A percentile compares a stretch with the other conserved stretches of the same genome.
These are phyloP conservation scores for Pelobates cultripes DNA, from an alignment of 2,797 vertebrate species.

Conservation along the genomic window DNA sequence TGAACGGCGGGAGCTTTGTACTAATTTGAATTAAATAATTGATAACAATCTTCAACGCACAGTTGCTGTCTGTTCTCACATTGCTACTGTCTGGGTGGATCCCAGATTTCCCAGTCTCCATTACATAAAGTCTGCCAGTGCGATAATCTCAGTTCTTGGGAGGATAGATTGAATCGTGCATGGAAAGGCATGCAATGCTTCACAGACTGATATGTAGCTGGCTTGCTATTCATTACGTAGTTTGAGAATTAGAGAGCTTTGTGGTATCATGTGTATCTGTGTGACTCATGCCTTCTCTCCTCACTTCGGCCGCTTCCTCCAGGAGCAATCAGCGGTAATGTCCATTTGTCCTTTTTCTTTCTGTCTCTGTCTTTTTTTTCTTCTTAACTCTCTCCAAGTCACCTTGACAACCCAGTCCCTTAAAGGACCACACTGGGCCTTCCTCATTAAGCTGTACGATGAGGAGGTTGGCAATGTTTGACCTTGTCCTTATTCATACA, in stretches of 20 bases:
- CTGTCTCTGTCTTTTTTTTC: slow-evolving; percentile 52
- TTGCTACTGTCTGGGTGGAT: neutral
- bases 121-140: slow-evolving; percentile 1
- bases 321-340: slow-evolving; percentile 83
- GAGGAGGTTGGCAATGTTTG: no score
- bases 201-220: neutral
- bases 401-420: neutral
- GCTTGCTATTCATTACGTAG: slow-evolving; percentile 4
- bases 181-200: neutral
- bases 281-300: slow-evolving; percentile 69
- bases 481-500: no score
- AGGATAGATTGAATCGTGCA: slow-evolving; percentile 1
- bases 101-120: no score
- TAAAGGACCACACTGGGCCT: no score
- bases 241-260: slow-evolving; percentile 2
- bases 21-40: no score
- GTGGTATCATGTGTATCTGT: slow-evolving; percentile 52
- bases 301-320: slow-evolving; percentile 69
- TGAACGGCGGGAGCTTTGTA: no score
- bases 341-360: slow-evolving; percentile 65
- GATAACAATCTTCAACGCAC: no score
- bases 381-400: slow-evolving; percentile 6
- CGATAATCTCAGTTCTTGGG: slow-evolving; percentile 21
- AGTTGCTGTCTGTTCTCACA: neutral
- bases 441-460: no score